phyloP scores from a whole-genome alignment of 2,888 invertebrate species.

The Drosophila barbarae region DNA sequence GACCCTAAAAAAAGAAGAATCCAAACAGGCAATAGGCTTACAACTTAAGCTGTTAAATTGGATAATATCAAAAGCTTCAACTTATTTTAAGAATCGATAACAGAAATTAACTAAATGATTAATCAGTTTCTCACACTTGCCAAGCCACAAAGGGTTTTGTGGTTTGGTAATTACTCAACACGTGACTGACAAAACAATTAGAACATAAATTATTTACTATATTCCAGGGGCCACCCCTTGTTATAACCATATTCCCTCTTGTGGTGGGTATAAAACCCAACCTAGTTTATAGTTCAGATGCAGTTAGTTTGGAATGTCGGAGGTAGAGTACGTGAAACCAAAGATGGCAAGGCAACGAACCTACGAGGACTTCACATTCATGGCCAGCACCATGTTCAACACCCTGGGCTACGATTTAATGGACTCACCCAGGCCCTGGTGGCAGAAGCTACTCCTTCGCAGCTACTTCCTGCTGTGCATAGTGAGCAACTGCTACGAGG shows the following conservation, averaged over 20 bases:
- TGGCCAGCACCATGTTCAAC: slow-evolving; percentile 43
- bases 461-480: slow-evolving; percentile 26
- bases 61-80: no score
- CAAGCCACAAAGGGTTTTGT: background rate
- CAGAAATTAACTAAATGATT: slow-evolving; percentile 5
- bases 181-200: slow-evolving; percentile 20
- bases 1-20: slow-evolving; percentile 4
- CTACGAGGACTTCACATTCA: slow-evolving; percentile 48
- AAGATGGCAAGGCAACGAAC: slow-evolving; percentile 13
- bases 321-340: background rate
- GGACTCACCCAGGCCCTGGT: slow-evolving; percentile 25
- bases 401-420: slow-evolving; percentile 49
- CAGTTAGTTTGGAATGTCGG: slow-evolving; percentile 1
- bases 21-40: background rate
- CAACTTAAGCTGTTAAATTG: background rate
- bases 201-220: slow-evolving; percentile 21
- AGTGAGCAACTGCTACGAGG: slow-evolving; percentile 19
- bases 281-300: slow-evolving; percentile 10
- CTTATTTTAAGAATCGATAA: background rate
- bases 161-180: slow-evolving; percentile 8
- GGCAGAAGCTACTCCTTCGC: slow-evolving; percentile 27
- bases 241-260: background rate
- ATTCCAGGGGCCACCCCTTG: background rate
- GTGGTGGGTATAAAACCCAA: slow-evolving; percentile 5
- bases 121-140: slow-evolving; percentile 1